These are phyloP conservation scores for Pipra filicauda DNA, from an alignment of 2,113 vertebrate species.

Conservation along the genomic window DNA sequence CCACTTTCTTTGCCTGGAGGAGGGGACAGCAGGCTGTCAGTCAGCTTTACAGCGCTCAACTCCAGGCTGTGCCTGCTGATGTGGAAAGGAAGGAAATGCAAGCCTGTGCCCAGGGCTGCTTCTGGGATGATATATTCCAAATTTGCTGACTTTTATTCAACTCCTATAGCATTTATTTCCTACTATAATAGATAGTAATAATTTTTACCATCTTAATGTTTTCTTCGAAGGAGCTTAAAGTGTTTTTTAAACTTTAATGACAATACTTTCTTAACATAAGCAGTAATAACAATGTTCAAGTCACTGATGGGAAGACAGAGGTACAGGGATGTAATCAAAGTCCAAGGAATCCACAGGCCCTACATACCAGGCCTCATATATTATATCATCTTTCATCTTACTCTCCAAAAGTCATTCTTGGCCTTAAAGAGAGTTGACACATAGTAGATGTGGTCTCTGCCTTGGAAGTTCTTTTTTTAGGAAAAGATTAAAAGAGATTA, in stretches of 20 bases:
- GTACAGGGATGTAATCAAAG: neutral
- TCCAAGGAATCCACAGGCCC: neutral
- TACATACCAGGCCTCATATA: neutral
- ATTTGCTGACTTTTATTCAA: neutral
- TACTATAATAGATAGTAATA: neutral
- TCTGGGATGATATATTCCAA: neutral
- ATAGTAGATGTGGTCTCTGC: neutral
- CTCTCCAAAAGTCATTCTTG: neutral
- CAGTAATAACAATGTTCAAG: neutral
- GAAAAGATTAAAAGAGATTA: neutral
- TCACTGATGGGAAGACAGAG: neutral
- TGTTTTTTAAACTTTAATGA: neutral
- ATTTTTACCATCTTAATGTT: neutral
- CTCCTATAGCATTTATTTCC: neutral
- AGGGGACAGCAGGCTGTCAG: neutral
- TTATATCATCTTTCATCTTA: neutral
- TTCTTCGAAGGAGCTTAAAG: neutral
- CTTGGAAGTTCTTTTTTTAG: neutral
- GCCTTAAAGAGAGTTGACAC: neutral
- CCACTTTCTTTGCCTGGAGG: neutral
- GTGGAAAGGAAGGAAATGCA: neutral
- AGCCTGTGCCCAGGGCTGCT: neutral
- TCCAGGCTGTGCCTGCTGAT: neutral
- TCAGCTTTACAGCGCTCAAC: neutral
- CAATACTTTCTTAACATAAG: neutral